Evolutionary conservation across 2,888 invertebrate species (phyloP).

Genomic region (Eumacrocentrus americanus): DNA sequence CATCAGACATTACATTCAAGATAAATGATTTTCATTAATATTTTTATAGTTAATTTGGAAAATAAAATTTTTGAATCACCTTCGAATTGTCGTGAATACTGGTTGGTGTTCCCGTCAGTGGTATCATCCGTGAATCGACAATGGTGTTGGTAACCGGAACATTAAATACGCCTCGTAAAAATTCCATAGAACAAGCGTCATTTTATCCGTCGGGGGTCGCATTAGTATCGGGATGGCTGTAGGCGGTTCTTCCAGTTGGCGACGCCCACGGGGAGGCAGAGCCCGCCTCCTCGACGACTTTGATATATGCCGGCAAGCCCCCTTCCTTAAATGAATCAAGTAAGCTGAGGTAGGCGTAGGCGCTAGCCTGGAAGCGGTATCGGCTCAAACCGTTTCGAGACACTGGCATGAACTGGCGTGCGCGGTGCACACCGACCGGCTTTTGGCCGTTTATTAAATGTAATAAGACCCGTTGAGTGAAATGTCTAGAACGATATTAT

Average conservation of each 20-base stretch:
- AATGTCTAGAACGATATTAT: background rate
- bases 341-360: conserved; percentile 40
- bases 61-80: no score
- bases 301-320: conserved; percentile 43
- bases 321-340: conserved; percentile 29
- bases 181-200: conserved; percentile 58
- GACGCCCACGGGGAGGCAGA: conserved; percentile 57
- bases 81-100: no score
- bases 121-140: background rate
- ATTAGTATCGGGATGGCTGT: conserved; percentile 55
- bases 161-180: conserved; percentile 61
- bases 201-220: conserved; percentile 50
- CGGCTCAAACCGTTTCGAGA: conserved; percentile 62
- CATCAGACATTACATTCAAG: no score
- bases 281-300: conserved; percentile 61
- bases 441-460: conserved; percentile 23
- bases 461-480: conserved; percentile 2
- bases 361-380: conserved; percentile 58
- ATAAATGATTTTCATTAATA: no score
- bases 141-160: conserved; percentile 32
- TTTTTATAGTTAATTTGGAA: no score
- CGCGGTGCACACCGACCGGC: conserved; percentile 37
- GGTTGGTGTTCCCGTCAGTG: no score
- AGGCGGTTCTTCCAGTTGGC: conserved; percentile 36
- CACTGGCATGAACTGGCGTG: conserved; percentile 54